Evolutionary conservation across 2,113 vertebrate genomes (phyloP).

Genomic region (Passer domesticus): DNA sequence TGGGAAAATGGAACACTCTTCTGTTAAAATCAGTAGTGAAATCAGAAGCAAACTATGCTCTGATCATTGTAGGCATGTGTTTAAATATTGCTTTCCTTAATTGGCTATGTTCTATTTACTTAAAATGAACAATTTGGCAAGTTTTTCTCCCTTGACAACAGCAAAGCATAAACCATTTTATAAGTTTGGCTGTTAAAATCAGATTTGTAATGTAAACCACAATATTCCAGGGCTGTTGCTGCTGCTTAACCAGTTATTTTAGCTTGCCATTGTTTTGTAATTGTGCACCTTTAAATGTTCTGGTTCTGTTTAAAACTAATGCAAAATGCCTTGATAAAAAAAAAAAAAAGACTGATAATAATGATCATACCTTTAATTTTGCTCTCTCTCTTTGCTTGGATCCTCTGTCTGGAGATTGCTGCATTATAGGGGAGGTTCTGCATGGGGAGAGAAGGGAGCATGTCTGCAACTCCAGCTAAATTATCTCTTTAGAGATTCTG

Average conservation of each 20-base stretch:
- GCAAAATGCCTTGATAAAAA: not conserved
- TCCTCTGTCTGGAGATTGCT: not conserved
- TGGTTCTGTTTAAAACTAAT: constrained; percentile 25
- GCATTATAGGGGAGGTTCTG: not conserved
- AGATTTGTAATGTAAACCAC: constrained; percentile 78
- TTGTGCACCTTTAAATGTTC: constrained; percentile 47
- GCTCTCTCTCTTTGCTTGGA: not conserved
- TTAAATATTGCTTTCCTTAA: constrained; percentile 84
- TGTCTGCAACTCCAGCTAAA: not conserved
- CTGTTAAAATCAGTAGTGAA: constrained; percentile 83
- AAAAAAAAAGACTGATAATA: not conserved
- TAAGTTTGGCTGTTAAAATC: constrained; percentile 83
- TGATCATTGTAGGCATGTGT: constrained; percentile 81
- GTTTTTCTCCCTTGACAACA: constrained; percentile 82
- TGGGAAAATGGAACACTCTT: constrained; percentile 81
- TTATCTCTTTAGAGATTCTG: not conserved
- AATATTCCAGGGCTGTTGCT: constrained; percentile 66
- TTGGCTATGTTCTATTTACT: constrained; percentile 85
- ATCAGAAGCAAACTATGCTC: constrained; percentile 83
- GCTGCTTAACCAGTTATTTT: constrained; percentile 53
- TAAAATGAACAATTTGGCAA: constrained; percentile 85
- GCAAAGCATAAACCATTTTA: constrained; percentile 79
- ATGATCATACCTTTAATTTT: not conserved
- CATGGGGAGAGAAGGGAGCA: not conserved
- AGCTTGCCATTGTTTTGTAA: constrained; percentile 45